Conservation (phyloP, 2,888 invertebrate species). For the Phengaris alcon region DNA sequence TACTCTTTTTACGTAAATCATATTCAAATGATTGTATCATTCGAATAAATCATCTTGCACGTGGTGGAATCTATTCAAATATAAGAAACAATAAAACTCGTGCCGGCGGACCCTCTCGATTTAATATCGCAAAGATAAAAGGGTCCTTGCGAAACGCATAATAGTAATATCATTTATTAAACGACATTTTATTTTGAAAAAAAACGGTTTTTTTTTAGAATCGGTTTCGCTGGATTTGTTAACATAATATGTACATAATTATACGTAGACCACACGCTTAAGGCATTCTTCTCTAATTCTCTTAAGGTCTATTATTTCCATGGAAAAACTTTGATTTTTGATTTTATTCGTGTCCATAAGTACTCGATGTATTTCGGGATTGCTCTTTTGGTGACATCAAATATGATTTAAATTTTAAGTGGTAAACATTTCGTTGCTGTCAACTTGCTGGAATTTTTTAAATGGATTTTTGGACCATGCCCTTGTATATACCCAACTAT, state of each 20-base stretch:
- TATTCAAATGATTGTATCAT: conserved; percentile 13
- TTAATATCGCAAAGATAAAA: conserved; percentile 20
- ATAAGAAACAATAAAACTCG: background rate
- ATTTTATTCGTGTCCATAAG: too few species aligned
- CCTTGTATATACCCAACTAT: too few species aligned
- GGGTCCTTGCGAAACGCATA: conserved; percentile 4
- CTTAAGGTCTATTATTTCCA: too few species aligned
- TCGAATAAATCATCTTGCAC: conserved; percentile 9
- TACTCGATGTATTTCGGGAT: too few species aligned
- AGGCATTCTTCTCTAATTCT: too few species aligned
- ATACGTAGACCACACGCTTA: background rate
- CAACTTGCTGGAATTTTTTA: too few species aligned
- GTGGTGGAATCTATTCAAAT: conserved; percentile 8
- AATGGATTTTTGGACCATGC: too few species aligned
- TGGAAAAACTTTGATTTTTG: too few species aligned
- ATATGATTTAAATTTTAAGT: too few species aligned
- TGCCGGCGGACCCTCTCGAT: background rate
- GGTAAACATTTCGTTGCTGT: too few species aligned
- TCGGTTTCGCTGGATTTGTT: background rate
- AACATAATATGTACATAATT: background rate
- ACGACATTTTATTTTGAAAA: conserved; percentile 16
- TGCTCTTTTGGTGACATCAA: too few species aligned
- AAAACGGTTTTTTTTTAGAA: background rate
- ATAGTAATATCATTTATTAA: conserved; percentile 19
- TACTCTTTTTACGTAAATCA: background rate